These are phyloP conservation scores for Montipora foliosa DNA, from an alignment of 64 coral and sea anemone genomes.

Conservation along the genomic window DNA sequence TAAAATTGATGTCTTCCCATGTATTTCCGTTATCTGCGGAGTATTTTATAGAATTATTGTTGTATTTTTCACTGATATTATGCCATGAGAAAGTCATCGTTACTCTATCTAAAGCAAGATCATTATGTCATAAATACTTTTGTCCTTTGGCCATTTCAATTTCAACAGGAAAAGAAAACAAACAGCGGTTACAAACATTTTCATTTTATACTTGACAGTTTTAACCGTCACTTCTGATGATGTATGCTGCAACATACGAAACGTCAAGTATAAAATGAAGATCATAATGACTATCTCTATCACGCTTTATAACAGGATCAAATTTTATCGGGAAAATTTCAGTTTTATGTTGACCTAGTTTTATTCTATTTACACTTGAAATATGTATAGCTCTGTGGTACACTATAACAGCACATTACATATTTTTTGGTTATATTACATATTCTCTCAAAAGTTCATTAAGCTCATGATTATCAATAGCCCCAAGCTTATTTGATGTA, in stretches of 20 bases:
- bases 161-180: no score
- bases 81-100: slow-evolving; percentile 33
- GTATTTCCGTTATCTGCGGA: neutral
- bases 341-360: neutral
- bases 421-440: neutral
- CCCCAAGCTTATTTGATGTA: neutral
- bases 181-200: no score
- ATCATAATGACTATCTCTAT: neutral
- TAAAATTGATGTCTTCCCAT: neutral
- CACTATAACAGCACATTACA: no score
- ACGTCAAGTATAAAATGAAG: neutral
- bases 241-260: no score
- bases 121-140: neutral
- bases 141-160: no score
- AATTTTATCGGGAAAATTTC: slow-evolving; percentile 41
- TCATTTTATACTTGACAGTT: no score
- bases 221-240: no score
- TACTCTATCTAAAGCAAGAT: neutral
- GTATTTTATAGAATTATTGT: neutral
- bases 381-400: slow-evolving; percentile 26
- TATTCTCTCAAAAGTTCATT: neutral
- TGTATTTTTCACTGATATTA: slow-evolving; percentile 18
- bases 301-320: neutral
- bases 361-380: neutral
- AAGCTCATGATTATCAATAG: neutral